These are phyloP conservation scores for Rhegmatorhina hoffmannsi DNA, from an alignment of 2,113 vertebrate species.

Conservation along the genomic window DNA sequence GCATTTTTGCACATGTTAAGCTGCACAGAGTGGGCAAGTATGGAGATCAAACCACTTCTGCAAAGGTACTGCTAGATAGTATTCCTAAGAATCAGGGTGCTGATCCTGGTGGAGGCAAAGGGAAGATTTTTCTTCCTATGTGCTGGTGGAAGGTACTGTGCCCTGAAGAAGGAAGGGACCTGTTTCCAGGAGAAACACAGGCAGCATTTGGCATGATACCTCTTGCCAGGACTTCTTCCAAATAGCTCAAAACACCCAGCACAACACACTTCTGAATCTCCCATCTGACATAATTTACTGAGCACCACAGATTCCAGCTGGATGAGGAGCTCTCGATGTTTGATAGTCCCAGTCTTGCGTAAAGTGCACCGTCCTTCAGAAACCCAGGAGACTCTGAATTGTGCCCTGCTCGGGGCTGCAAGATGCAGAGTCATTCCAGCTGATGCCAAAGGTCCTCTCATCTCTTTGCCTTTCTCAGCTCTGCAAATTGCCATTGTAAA, in stretches of 20 bases:
- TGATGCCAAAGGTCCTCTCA: background rate
- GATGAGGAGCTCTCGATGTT: background rate
- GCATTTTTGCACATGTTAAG: background rate
- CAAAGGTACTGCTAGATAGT: background rate
- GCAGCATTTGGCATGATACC: accelerated
- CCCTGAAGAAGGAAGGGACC: background rate
- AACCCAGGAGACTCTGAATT: accelerated
- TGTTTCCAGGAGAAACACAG: background rate
- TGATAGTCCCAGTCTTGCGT: background rate
- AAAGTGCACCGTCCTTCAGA: background rate
- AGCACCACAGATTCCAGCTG: background rate
- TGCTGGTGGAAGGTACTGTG: background rate
- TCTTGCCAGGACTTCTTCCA: background rate
- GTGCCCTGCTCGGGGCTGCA: background rate
- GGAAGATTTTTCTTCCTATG: background rate
- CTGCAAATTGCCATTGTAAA: background rate
- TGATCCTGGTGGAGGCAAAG: background rate
- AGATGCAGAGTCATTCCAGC: background rate
- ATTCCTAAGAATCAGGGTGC: accelerated
- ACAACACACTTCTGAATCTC: background rate
- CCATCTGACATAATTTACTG: background rate
- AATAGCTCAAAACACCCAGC: background rate
- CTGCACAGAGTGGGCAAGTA: background rate
- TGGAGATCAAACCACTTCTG: background rate
- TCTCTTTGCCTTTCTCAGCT: background rate